Evolutionary conservation across 2,888 invertebrate species (phyloP).

Genomic region (Anagyrus pseudococci): DNA sequence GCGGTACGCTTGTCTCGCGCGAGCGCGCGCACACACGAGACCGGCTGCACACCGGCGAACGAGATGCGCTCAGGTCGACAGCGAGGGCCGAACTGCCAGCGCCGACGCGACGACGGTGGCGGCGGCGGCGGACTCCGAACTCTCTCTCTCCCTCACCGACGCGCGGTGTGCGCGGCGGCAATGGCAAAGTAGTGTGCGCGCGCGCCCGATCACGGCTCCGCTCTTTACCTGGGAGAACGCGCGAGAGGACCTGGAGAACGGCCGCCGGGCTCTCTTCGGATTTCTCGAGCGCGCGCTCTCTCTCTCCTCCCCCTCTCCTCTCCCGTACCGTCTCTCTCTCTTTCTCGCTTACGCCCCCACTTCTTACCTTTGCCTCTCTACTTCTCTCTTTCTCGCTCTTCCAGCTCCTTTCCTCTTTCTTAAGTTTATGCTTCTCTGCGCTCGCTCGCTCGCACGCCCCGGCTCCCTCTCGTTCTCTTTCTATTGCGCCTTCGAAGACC

Average conservation of each 20-base stretch:
- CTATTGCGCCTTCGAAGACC: too few relatives aligned
- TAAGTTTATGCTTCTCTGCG: background rate
- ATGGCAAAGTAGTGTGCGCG: slow-evolving; percentile 1
- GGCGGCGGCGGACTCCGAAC: background rate
- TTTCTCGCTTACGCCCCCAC: background rate
- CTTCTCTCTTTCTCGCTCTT: background rate
- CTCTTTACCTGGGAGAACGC: too few relatives aligned
- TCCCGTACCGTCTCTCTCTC: slow-evolving; percentile 5
- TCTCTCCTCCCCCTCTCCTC: too few relatives aligned
- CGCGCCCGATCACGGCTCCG: background rate
- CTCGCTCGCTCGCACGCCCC: background rate
- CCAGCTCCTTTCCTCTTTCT: background rate
- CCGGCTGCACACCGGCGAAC: background rate
- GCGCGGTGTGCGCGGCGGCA: background rate
- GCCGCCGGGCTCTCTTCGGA: too few relatives aligned
- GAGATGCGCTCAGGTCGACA: slow-evolving; percentile 10
- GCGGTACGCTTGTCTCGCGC: background rate
- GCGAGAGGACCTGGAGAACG: too few relatives aligned
- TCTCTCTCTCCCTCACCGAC: background rate
- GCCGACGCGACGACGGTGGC: background rate
- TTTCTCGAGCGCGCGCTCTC: background rate
- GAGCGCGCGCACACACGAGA: background rate
- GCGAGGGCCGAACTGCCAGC: slow-evolving; percentile 10
- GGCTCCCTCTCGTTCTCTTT: too few relatives aligned
- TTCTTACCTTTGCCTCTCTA: background rate